Percentiles rank a stretch among this genome's conserved stretches.
phyloP scores from a whole-genome alignment of 2,797 vertebrate genomes.

The Morelia viridis region DNA sequence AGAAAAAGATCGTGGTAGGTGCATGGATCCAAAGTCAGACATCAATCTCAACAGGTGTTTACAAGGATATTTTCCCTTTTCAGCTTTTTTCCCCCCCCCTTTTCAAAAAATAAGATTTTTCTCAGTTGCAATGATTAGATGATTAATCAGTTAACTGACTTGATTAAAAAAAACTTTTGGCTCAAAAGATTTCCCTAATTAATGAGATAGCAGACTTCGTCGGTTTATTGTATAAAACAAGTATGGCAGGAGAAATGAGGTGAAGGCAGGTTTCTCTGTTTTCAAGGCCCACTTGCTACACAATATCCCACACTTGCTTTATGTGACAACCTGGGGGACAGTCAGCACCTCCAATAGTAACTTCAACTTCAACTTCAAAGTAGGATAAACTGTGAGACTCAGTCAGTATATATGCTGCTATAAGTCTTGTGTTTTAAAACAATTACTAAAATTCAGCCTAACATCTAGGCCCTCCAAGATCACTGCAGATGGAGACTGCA shows the following conservation, averaged over 20 bases:
- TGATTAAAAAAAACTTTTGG: neutral
- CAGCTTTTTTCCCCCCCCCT: neutral
- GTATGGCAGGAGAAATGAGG: neutral
- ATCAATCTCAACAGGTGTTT: neutral
- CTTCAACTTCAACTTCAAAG: neutral
- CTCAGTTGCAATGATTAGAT: neutral
- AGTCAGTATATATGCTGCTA: neutral
- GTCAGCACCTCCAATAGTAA: neutral
- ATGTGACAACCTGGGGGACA: neutral
- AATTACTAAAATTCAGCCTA: neutral
- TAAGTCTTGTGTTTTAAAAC: neutral
- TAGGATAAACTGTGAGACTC: neutral
- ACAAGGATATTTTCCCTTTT: neutral
- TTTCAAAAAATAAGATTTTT: neutral
- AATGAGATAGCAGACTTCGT: neutral
- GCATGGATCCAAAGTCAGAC: neutral
- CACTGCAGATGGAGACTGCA: too few species aligned
- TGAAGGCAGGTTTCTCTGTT: neutral
- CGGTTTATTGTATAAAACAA: neutral
- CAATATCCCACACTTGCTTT: neutral
- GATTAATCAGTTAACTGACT: slow-evolving; percentile 1
- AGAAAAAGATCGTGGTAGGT: neutral
- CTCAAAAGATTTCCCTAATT: slow-evolving; percentile 1
- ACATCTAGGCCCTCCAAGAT: neutral
- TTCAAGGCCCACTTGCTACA: neutral